phyloP scores from a whole-genome alignment of 2,888 invertebrate species.

The Melieria picta region DNA sequence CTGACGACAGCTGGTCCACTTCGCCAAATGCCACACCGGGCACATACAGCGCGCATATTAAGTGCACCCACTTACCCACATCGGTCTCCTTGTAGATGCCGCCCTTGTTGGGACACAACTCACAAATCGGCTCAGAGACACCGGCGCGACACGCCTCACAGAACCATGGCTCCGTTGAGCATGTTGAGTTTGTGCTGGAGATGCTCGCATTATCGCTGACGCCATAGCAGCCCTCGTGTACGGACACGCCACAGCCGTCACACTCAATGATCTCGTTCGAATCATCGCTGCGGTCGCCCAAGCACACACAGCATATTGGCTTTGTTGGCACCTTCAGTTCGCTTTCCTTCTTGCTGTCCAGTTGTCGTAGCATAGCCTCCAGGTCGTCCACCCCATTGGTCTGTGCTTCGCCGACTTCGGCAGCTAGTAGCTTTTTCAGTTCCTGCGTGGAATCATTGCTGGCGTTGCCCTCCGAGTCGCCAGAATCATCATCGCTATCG shows the following conservation, averaged over 20 bases:
- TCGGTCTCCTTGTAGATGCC: slow-evolving; percentile 97
- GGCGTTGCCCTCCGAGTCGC: slow-evolving; percentile 43
- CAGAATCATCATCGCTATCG: slow-evolving; percentile 43
- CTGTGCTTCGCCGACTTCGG: slow-evolving; percentile 41
- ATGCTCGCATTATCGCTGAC: slow-evolving; percentile 91
- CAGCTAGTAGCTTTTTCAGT: slow-evolving; percentile 53
- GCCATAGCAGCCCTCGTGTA: slow-evolving; percentile 97
- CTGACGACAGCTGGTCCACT: slow-evolving; percentile 88
- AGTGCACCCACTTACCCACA: slow-evolving; percentile 97
- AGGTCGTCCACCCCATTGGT: slow-evolving; percentile 44
- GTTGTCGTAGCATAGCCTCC: slow-evolving; percentile 35
- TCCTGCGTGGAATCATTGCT: slow-evolving; percentile 50
- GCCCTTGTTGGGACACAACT: slow-evolving; percentile 92
- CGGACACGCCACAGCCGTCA: slow-evolving; percentile 95
- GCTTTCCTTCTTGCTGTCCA: slow-evolving; percentile 44
- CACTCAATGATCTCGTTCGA: slow-evolving; percentile 97
- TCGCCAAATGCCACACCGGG: slow-evolving; percentile 98
- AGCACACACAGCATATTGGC: slow-evolving; percentile 90
- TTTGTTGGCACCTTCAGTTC: slow-evolving; percentile 71
- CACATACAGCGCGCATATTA: slow-evolving; percentile 97
- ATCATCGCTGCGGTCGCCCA: slow-evolving; percentile 92
- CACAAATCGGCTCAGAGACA: slow-evolving; percentile 87
- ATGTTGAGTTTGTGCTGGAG: slow-evolving; percentile 92
- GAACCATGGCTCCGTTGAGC: slow-evolving; percentile 99
- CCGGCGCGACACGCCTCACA: slow-evolving; percentile 98